Conservation (phyloP, 2,888 invertebrate genomes). For the Carpatolechia fugitivella region DNA sequence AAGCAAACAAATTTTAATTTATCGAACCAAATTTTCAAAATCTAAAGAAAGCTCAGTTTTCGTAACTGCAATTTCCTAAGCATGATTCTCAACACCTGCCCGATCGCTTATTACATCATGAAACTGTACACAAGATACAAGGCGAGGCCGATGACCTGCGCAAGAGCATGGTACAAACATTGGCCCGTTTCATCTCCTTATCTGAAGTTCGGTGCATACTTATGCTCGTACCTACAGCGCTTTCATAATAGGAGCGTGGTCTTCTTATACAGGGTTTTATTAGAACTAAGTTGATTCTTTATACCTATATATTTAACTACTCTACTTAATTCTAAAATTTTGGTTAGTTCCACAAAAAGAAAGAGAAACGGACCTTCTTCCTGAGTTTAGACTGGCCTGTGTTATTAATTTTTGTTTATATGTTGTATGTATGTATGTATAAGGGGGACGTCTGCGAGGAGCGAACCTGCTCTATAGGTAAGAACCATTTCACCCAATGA, state of each 20-base stretch:
- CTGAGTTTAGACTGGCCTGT: too few relatives aligned
- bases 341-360: too few relatives aligned
- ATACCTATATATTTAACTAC: too few relatives aligned
- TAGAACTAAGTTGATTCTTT: background rate
- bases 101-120: background rate
- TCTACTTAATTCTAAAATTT: too few relatives aligned
- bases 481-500: too few relatives aligned
- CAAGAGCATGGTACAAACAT: constrained; percentile 4
- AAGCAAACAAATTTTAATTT: too few relatives aligned
- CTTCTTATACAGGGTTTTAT: background rate
- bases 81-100: background rate
- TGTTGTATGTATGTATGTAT: too few relatives aligned
- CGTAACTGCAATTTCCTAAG: background rate
- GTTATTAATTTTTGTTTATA: too few relatives aligned
- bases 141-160: constrained; percentile 1
- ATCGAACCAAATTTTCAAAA: too few relatives aligned
- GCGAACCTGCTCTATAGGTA: too few relatives aligned
- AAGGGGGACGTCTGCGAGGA: too few relatives aligned
- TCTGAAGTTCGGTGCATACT: constrained; percentile 2
- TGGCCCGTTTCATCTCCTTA: constrained; percentile 8
- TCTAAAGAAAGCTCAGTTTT: background rate
- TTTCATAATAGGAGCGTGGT: background rate
- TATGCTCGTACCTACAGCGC: background rate
- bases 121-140: constrained; percentile 1
- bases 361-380: too few relatives aligned